Evolutionary conservation across 2,888 invertebrate species (phyloP), one percentile per base, ranked within the genome.

Genomic region (Harpalus rufipes): DNA sequence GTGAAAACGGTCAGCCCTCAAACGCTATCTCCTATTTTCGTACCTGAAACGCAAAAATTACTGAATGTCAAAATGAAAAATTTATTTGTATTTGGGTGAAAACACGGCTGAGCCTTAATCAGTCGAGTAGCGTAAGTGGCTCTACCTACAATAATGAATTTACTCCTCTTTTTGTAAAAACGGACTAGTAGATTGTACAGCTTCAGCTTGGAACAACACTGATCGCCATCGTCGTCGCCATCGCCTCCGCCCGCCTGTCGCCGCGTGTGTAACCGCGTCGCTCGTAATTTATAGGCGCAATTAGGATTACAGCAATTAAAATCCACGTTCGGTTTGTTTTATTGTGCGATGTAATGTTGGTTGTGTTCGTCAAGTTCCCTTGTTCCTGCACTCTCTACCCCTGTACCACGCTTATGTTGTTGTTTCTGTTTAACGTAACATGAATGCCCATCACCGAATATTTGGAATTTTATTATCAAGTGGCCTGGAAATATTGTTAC

Each of bases 301-400:
- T 84, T 78, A 84, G 78, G 78, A 78, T 84, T 78, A 84, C 84
- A 84, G 78, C 84, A 84, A 84, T 84, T 84, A 84, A 84, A 84
- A 84, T 84, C 84, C 65, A 84, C 84, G 84, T 84, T 84, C 65
- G 76, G 84, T 63, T 84, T 84, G 84, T 84, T 84, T 84, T 84
- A 84, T 84, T 84, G 84, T 78, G 32, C 80, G 58, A 78, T 78
- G 78, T 78, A 78, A 78, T 78, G 78, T 51, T 21, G 44, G 76
- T 51, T 56, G 56, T 76, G 68, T 74, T 74, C 72, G 72, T 74
- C 72, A 74, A 74, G 72, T 18, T 74, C 72, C 18, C 51, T 74
- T 74, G 72, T 74, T 74, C 18, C 44, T 44, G 44, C 68, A 65
- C 65, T 32, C 65, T 32, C 65, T 16, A 8, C 63, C 18, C 39